Evolutionary conservation across 1,140 invertebrate species (phyloP), one percentile per base, ranked within the genome.

Genomic region (Thaumatotibia leucotreta): DNA sequence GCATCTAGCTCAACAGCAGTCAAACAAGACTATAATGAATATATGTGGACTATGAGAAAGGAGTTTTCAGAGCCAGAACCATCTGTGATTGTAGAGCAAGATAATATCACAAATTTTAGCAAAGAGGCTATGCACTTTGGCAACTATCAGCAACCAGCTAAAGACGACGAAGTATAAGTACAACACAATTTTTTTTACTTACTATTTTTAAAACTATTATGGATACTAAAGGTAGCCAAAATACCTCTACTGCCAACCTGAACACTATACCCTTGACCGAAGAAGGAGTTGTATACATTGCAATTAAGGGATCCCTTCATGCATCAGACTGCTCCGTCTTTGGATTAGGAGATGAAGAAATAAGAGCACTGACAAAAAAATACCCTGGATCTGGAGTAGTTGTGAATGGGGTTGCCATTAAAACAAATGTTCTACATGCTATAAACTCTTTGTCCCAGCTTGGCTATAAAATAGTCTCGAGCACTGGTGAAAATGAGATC

Each of bases 1-100:
- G 95, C 96, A 68, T 96, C 96, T 27, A 96, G 96, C 68, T 96
- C 95, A 58, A 96, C 95, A 66, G 94, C 95, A 68, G 95, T 96
- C 29, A 96, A 96, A 87, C 95, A 96, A 89, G 95, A 96, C 83
- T 96, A 96, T 81, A 96, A 96, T 93, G 95, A 96, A 79, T 96
- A 96, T 76, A 96, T 97, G 95, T 97, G 96, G 96, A 97, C 96
- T 87, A 96, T 97, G 95, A 95, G 96, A 93, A 96, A 96, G 89
- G 96, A 97, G 74, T 97, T 97, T 88, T 92, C 94, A 63, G 96
- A 97, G 80, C 96, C 96, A 49, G 96, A 97, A 84, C 94, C 93
- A 14, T 89, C 92, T 33, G 91, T 93, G 69, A 91, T 93, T 72
- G 92, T 93, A 61, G 92, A 93, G 62, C 90, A 92, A 73, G 93